These are phyloP conservation scores for Campodea augens DNA, from an alignment of 1,140 invertebrate genomes.

Conservation along the genomic window DNA sequence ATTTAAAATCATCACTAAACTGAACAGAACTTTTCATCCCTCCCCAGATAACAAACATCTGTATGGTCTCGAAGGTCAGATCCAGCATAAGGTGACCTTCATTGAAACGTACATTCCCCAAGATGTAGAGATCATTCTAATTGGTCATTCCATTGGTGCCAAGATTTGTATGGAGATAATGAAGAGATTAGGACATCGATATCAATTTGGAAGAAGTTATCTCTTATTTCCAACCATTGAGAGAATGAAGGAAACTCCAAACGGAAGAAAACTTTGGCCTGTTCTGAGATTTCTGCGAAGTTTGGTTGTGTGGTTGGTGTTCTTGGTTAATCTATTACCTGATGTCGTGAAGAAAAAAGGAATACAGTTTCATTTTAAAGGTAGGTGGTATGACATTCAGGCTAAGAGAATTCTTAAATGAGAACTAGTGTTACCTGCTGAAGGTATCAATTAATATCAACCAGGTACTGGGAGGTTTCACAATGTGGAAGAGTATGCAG, in stretches of 20 bases:
- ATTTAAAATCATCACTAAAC: no score
- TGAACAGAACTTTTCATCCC: conserved; percentile 6
- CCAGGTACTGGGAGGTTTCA: no score
- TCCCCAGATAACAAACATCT: conserved; percentile 28
- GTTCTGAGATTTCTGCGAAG: conserved; percentile 31
- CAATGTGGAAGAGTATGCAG: no score
- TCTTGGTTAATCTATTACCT: conserved; percentile 39
- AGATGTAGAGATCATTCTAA: no score
- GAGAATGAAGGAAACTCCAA: conserved; percentile 45
- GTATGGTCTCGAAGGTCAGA: conserved; percentile 49
- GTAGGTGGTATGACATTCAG: conserved; percentile 16
- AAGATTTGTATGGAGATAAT: no score
- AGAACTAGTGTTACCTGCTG: conserved; percentile 32
- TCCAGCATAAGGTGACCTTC: conserved; percentile 65
- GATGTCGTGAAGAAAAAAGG: conserved; percentile 26
- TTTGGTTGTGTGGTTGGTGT: conserved; percentile 33
- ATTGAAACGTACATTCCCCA: no score
- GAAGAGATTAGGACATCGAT: no score
- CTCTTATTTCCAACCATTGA: no score
- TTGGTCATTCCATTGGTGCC: no score
- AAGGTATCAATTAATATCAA: background rate
- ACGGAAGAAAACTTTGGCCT: conserved; percentile 38
- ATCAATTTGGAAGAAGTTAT: no score
- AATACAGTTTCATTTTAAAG: conserved; percentile 28
- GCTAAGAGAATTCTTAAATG: conserved; percentile 23